A percentile compares a stretch with the other conserved stretches of the same genome.
These are phyloP conservation scores for Alloplasta piceator DNA, from an alignment of 2,888 invertebrate genomes.

Conservation along the genomic window DNA sequence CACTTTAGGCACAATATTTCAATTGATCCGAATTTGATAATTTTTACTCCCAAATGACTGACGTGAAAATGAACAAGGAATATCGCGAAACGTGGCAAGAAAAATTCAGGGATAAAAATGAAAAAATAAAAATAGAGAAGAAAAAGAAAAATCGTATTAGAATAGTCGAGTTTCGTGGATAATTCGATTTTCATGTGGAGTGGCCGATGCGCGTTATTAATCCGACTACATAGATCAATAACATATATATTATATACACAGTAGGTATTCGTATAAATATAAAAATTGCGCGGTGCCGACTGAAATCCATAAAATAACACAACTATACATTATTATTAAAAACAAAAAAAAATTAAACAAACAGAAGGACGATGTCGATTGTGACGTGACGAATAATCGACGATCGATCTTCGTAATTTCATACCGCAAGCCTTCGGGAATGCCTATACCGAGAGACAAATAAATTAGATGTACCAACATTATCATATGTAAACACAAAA, in stretches of 20 bases:
- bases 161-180: conserved; percentile 32
- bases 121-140: not conserved
- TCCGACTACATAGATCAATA: conserved; percentile 6
- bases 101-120: conserved; percentile 7
- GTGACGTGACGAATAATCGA: conserved; percentile 62
- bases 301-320: conserved; percentile 43
- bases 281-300: conserved; percentile 43
- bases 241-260: not conserved
- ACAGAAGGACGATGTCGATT: conserved; percentile 60
- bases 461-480: conserved; percentile 43
- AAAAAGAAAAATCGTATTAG: conserved; percentile 4
- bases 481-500: conserved; percentile 30
- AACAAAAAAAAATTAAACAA: conserved; percentile 21
- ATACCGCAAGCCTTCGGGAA: conserved; percentile 71
- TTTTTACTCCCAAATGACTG: not conserved
- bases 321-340: conserved; percentile 26
- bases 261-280: not conserved
- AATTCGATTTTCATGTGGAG: conserved; percentile 38
- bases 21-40: not conserved
- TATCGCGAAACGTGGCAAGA: not conserved
- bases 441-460: conserved; percentile 70
- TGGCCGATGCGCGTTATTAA: conserved; percentile 27
- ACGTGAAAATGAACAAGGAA: conserved; percentile 1
- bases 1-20: no score
- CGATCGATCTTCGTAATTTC: conserved; percentile 66